Conservation (phyloP, 2,888 invertebrate species). For the Bruchidius siliquastri region DNA sequence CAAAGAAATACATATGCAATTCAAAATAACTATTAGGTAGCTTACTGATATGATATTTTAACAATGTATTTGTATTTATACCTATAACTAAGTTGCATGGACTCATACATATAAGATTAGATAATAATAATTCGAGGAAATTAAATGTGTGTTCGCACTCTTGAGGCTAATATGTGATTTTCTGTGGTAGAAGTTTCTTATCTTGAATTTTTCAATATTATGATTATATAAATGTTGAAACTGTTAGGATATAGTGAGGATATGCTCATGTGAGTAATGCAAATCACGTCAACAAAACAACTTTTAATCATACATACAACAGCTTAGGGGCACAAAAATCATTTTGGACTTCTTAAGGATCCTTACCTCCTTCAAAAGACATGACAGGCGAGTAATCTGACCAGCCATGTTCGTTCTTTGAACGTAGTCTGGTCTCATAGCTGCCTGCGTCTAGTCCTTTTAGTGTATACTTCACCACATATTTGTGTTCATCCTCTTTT, state of each 20-base stretch:
- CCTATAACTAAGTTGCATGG: too few relatives aligned
- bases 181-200: too few relatives aligned
- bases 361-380: constrained; percentile 42
- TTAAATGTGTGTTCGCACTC: too few relatives aligned
- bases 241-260: neutral
- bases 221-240: too few relatives aligned
- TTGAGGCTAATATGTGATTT: too few relatives aligned
- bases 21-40: too few relatives aligned
- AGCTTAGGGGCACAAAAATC: neutral
- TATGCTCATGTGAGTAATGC: neutral
- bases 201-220: too few relatives aligned
- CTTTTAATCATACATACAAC: neutral
- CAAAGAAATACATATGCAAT: too few relatives aligned
- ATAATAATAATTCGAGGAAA: too few relatives aligned
- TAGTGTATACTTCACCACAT: constrained; percentile 44
- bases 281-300: neutral
- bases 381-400: constrained; percentile 43
- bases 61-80: too few relatives aligned
- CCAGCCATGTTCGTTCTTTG: constrained; percentile 49
- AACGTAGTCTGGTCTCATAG: constrained; percentile 46
- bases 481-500: constrained; percentile 35
- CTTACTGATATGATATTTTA: too few relatives aligned
- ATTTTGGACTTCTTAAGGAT: neutral
- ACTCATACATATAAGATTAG: too few relatives aligned
- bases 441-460: constrained; percentile 42